These are phyloP conservation scores for Pelochelys cantorii DNA, from an alignment of 2,797 vertebrate genomes.

Conservation along the genomic window DNA sequence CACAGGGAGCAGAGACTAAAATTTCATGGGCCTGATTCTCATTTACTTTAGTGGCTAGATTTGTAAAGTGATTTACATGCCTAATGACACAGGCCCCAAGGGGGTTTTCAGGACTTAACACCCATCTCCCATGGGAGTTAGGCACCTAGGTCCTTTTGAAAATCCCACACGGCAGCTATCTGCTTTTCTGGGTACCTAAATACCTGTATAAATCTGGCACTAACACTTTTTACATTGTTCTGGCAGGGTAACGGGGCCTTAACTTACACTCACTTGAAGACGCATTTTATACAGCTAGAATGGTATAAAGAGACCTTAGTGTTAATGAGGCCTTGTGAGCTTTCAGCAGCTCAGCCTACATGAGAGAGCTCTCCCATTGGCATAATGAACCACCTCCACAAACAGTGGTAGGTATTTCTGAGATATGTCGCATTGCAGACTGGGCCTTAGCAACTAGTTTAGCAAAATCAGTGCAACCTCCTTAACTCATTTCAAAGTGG, in stretches of 20 bases:
- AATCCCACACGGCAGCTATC: background rate
- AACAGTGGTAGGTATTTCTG: no score
- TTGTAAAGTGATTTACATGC: constrained; percentile 1
- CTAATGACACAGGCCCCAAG: background rate
- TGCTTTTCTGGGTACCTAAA: background rate
- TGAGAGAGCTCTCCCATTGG: no score
- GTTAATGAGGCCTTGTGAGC: background rate
- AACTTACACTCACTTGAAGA: background rate
- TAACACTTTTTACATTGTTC: background rate
- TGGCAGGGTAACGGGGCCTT: background rate
- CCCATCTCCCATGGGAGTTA: background rate
- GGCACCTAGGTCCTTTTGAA: background rate
- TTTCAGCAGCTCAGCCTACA: no score
- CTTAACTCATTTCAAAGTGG: background rate
- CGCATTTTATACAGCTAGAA: background rate
- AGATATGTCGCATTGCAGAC: no score
- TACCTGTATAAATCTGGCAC: background rate
- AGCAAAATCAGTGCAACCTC: background rate
- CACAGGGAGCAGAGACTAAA: background rate
- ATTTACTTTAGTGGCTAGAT: background rate
- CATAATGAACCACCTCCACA: no score
- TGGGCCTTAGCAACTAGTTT: background rate
- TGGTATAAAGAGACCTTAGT: background rate
- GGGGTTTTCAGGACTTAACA: background rate
- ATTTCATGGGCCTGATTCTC: background rate